These are phyloP conservation scores for Triops longicaudatus DNA, from an alignment of 1,140 invertebrate genomes.

Conservation along the genomic window DNA sequence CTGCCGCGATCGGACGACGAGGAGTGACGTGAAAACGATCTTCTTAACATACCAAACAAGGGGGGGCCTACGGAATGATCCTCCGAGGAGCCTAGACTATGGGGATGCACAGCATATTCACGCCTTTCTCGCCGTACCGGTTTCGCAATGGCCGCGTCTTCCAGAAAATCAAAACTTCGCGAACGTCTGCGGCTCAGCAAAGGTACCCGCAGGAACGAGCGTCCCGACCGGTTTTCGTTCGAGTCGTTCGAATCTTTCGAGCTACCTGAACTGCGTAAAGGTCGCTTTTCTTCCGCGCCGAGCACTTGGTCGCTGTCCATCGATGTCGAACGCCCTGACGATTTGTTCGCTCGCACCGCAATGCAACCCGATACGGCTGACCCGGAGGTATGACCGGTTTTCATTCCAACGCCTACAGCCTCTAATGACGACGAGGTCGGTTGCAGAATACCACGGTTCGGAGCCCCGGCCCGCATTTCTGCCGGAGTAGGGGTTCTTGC, in stretches of 20 bases:
- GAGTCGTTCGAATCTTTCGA: not conserved
- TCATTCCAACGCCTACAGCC: not conserved
- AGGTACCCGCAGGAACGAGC: slow-evolving; percentile 15
- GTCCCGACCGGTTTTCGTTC: not conserved
- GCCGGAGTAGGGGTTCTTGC: slow-evolving; percentile 19
- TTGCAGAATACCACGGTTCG: not conserved
- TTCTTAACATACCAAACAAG: slow-evolving; percentile 24
- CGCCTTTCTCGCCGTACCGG: not conserved
- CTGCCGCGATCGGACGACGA: slow-evolving; percentile 29
- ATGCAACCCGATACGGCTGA: not conserved
- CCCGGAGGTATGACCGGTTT: not conserved
- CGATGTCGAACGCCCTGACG: not conserved
- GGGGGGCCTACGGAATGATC: slow-evolving; percentile 9
- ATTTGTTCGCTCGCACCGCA: not conserved
- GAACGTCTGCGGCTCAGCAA: slow-evolving; percentile 20
- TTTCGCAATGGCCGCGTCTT: not conserved
- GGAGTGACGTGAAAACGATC: slow-evolving; percentile 27
- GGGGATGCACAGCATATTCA: not conserved
- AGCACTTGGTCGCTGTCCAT: not conserved
- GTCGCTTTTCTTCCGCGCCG: not conserved
- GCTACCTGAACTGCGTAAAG: not conserved
- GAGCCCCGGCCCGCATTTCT: slow-evolving; percentile 19
- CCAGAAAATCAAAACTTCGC: slow-evolving; percentile 27
- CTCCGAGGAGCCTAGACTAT: slow-evolving; percentile 10
- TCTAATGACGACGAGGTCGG: not conserved